Evolutionary conservation across 1,140 invertebrate genomes (phyloP), one percentile per base, ranked within the genome.

Genomic region (Cotesia chilonis): DNA sequence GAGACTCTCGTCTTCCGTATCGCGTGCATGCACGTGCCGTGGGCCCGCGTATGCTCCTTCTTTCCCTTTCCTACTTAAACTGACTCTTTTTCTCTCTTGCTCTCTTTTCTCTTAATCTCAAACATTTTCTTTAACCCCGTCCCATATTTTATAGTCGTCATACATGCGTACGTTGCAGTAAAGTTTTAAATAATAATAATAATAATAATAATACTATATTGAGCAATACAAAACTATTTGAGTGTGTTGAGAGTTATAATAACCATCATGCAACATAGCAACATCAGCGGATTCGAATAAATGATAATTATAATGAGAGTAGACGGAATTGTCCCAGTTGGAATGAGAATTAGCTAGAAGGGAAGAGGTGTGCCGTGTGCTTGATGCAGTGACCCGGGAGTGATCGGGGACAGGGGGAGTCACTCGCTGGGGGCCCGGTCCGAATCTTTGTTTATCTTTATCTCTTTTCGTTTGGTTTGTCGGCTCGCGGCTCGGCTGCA

Each of bases 371-470:
- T 65, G 63, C 63, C 63, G 63, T 65, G 63, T 65, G 63, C 63
- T 38, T 65, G 35, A 14, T 37, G 36, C 63, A 41, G 35, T n/a
- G 38, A n/a, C 12, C 35, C 54, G 54, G n/a, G 7, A 55, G 20
- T 28, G 57, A 59, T 59, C 57, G 57, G 20, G 57, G 17, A 9
- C 14, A 20, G 17, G 57, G 57, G 17, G 6, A 59, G 14, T 28
- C 12, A 20, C 9, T 59, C 14, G 20, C 7, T 59, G 57, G 20
- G 20, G 57, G 14, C 57, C 20, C 7, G 57, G 14, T 6, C 57
- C 82, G 80, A 86, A 85, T 85, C 83, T 84, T 83, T 87, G 85
- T 87, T 86, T 87, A 86, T 87, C 83, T 86, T 85, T 86, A 87
- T 86, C 84, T 86, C 82, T 85, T 85, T 86, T 85, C 81, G 82